Percentiles rank a stretch among this genome's conserved stretches.
Evolutionary conservation across 2,797 vertebrate genomes (phyloP).

Genomic region (Notolabrus celidotus): DNA sequence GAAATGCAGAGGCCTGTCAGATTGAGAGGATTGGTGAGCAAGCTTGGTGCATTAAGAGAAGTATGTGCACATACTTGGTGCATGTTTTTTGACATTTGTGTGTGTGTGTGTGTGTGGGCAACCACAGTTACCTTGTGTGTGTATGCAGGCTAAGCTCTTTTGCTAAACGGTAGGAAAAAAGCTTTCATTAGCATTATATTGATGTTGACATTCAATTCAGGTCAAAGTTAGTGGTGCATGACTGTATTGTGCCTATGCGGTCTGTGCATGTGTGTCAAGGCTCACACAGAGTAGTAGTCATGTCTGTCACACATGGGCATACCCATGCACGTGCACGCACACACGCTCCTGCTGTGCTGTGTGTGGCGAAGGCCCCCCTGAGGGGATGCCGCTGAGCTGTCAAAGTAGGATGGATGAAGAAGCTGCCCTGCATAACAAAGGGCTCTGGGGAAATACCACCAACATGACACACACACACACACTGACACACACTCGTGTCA

Average conservation of each 20-base stretch:
- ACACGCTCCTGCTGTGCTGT: conserved; percentile 46
- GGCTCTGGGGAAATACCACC: conserved; percentile 81
- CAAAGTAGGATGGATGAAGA: conserved; percentile 82
- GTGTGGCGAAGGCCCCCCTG: conserved; percentile 47
- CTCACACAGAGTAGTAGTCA: conserved; percentile 61
- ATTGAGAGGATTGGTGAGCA: conserved; percentile 43
- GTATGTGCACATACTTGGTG: neutral
- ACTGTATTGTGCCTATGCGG: conserved; percentile 67
- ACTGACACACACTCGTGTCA: conserved; percentile 15
- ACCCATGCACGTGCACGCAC: conserved; percentile 29
- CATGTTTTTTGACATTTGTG: conserved; percentile 2
- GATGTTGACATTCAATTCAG: conserved; percentile 72
- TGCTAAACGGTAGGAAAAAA: conserved; percentile 56
- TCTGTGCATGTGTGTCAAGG: conserved; percentile 52
- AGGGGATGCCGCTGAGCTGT: conserved; percentile 75
- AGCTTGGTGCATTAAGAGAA: conserved; percentile 10
- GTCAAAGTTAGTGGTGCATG: conserved; percentile 73
- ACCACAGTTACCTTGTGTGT: neutral
- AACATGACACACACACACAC: conserved; percentile 49
- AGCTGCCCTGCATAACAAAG: conserved; percentile 80
- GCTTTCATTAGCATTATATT: conserved; percentile 70
- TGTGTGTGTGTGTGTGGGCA: neutral
- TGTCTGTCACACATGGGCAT: conserved; percentile 61
- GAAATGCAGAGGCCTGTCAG: conserved; percentile 61
- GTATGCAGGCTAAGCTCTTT: conserved; percentile 34